These are phyloP conservation scores for Hippocampus barbouri DNA, from an alignment of 2,113 vertebrate species.

Conservation along the genomic window DNA sequence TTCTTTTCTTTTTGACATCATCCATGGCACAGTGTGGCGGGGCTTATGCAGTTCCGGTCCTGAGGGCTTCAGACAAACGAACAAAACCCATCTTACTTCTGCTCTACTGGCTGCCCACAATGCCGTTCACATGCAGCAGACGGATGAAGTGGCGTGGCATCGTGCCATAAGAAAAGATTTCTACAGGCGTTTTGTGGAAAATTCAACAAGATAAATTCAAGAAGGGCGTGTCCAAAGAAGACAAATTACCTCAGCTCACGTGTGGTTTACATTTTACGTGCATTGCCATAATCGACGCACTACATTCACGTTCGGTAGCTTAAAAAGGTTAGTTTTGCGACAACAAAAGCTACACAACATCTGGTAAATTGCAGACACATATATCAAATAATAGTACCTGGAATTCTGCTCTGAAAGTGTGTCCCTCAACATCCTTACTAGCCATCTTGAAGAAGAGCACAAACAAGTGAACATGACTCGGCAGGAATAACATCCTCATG, in stretches of 20 bases:
- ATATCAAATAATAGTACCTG: too few relatives aligned
- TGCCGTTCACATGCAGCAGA: conserved; percentile 84
- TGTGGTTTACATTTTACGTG: background rate
- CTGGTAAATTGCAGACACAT: too few relatives aligned
- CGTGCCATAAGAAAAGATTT: background rate
- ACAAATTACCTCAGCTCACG: background rate
- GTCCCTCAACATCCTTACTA: background rate
- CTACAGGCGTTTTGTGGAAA: background rate
- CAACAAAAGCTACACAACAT: too few relatives aligned
- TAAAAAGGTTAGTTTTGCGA: too few relatives aligned
- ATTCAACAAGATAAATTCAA: background rate
- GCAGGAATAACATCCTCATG: background rate
- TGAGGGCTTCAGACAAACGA: conserved; percentile 84
- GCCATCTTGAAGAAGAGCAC: too few relatives aligned
- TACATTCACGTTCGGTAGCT: background rate
- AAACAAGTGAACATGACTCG: background rate
- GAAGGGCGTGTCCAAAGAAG: background rate
- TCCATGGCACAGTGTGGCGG: conserved; percentile 77
- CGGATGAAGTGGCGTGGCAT: conserved; percentile 65
- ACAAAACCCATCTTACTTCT: conserved; percentile 93
- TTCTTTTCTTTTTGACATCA: conserved; percentile 31
- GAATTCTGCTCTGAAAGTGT: too few relatives aligned
- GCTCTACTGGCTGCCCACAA: conserved; percentile 82
- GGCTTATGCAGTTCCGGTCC: conserved; percentile 86
- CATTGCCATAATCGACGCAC: background rate